Evolutionary conservation across 2,888 invertebrate species (phyloP).

Genomic region (Lycia hirtaria): DNA sequence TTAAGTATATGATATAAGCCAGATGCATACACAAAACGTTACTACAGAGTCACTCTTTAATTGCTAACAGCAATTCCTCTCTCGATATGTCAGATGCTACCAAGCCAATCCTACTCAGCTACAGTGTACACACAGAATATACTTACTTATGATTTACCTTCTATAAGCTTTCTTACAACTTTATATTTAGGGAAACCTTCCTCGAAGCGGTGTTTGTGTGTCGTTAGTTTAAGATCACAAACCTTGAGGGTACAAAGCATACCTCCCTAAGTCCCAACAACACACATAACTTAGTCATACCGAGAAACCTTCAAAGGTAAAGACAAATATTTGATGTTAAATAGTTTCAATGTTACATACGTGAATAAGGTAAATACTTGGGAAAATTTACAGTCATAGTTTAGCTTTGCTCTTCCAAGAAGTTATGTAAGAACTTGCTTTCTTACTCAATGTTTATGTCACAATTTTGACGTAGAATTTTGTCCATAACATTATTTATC

Average conservation of each 20-base stretch:
- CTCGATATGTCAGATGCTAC: neutral
- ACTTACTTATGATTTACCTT: neutral
- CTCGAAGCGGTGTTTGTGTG: neutral
- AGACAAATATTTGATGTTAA: constrained; percentile 37
- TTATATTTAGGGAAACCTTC: neutral
- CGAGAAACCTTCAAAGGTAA: constrained; percentile 29
- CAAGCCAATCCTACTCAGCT: neutral
- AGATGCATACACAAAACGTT: too few species aligned
- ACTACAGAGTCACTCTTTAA: too few species aligned
- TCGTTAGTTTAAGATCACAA: constrained; percentile 7
- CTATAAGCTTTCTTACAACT: neutral
- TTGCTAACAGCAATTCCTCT: neutral
- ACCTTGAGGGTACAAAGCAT: constrained; percentile 30
- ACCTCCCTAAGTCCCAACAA: constrained; percentile 9
- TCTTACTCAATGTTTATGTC: neutral
- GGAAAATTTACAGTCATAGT: constrained; percentile 8
- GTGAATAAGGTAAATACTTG: constrained; percentile 12
- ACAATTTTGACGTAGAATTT: neutral
- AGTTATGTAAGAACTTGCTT: constrained; percentile 2
- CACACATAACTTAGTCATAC: constrained; percentile 27
- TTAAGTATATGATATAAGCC: too few species aligned
- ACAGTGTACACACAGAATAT: too few species aligned
- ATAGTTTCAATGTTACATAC: constrained; percentile 33
- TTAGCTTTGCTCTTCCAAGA: constrained; percentile 6
- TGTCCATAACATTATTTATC: too few species aligned